A percentile compares a stretch with the other conserved stretches of the same genome.
Evolutionary conservation across 2,113 vertebrate genomes (phyloP).

Genomic region (Myiagra hebetior): DNA sequence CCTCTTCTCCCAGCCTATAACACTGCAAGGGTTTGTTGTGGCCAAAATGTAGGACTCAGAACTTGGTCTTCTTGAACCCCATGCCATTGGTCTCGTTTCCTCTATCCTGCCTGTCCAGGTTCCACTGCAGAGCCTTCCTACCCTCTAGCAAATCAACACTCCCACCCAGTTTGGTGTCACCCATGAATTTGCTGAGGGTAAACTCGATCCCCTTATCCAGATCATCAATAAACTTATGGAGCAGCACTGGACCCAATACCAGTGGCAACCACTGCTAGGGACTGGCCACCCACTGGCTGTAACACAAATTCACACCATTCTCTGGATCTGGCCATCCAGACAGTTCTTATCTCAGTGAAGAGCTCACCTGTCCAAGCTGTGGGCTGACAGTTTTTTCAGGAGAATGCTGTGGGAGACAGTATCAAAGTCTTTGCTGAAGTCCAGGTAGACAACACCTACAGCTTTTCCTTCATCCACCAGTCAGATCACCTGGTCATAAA

Average conservation of each 20-base stretch:
- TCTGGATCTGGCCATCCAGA: background rate
- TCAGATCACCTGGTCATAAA: background rate
- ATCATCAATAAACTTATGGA: background rate
- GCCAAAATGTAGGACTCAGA: background rate
- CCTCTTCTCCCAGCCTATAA: background rate
- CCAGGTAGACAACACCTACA: background rate
- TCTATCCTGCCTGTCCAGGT: background rate
- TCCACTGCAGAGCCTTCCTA: background rate
- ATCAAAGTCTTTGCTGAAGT: background rate
- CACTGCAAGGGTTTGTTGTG: background rate
- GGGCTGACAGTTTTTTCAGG: background rate
- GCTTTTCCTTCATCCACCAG: background rate
- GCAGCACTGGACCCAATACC: background rate
- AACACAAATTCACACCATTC: background rate
- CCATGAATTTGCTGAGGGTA: background rate
- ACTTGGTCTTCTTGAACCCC: background rate
- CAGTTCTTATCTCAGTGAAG: background rate
- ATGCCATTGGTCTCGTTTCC: rapidly evolving
- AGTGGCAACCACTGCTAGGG: background rate
- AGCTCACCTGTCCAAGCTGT: background rate
- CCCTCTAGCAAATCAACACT: background rate
- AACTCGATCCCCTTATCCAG: rapidly evolving
- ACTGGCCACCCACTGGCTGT: background rate
- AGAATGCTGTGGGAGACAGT: background rate
- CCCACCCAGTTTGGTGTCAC: background rate